Evolutionary conservation across 2,113 vertebrate species (phyloP).

Genomic region (Myrmecobius fasciatus): DNA sequence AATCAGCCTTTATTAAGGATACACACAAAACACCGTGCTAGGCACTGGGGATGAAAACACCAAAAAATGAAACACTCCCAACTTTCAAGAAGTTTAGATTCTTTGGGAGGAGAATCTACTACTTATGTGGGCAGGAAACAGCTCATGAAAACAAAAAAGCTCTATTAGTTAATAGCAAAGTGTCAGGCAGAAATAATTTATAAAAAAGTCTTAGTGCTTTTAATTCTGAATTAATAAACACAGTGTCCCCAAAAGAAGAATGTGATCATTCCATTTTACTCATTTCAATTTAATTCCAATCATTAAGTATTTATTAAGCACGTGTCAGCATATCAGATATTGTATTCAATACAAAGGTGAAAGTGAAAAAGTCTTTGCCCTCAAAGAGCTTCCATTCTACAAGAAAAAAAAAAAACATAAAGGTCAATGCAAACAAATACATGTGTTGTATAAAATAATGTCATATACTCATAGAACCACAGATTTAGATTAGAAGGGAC

Average conservation of each 20-base stretch:
- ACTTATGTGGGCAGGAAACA: neutral
- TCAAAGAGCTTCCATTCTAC: no score
- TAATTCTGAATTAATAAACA: neutral
- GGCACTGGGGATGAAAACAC: no score
- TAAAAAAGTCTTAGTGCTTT: neutral
- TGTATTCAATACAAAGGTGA: neutral
- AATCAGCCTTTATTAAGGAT: neutral
- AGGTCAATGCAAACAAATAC: no score
- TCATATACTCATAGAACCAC: neutral
- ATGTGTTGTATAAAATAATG: no score
- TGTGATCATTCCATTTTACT: neutral
- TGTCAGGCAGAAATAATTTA: neutral
- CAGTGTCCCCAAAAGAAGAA: neutral
- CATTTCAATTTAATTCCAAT: neutral
- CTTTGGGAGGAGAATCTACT: neutral
- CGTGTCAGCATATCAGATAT: neutral
- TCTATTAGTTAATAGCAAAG: neutral
- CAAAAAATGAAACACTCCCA: neutral
- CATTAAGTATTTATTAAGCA: neutral
- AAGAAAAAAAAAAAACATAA: no score
- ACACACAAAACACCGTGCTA: no score
- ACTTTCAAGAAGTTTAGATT: neutral
- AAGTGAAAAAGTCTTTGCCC: neutral
- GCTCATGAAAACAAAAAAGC: neutral
- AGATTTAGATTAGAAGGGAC: neutral